These are phyloP conservation scores for Hetaerina americana DNA, from an alignment of 1,140 invertebrate genomes.

Conservation along the genomic window DNA sequence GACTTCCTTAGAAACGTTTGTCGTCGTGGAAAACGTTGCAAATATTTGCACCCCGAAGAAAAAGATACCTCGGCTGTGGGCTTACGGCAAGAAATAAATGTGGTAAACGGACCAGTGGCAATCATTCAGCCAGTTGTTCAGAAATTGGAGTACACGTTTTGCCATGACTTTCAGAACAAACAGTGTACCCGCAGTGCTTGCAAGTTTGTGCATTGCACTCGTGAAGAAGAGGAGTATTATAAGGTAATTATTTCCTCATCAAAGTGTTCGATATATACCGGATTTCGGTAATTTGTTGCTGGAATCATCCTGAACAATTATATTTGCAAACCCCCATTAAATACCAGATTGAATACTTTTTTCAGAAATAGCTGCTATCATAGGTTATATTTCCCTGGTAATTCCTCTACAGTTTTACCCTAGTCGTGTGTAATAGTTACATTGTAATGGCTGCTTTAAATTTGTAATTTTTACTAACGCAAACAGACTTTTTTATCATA, in stretches of 20 bases:
- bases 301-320: too few species aligned
- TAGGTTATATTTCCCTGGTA: too few species aligned
- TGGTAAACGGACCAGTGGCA: neutral
- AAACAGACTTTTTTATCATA: too few species aligned
- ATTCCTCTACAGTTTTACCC: too few species aligned
- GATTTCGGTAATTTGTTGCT: neutral
- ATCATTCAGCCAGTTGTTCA: conserved; percentile 4
- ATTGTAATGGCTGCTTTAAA: too few species aligned
- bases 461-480: too few species aligned
- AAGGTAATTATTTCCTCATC: conserved; percentile 24
- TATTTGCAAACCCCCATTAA: too few species aligned
- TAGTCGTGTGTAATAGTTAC: too few species aligned
- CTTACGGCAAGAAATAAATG: conserved; percentile 6
- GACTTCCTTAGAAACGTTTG: conserved; percentile 53
- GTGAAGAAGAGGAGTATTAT: conserved; percentile 64
- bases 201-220: conserved; percentile 64
- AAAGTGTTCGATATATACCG: neutral
- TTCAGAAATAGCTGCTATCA: too few species aligned
- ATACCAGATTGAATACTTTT: too few species aligned
- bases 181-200: conserved; percentile 47
- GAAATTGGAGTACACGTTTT: conserved; percentile 41
- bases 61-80: conserved; percentile 20
- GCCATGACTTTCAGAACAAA: conserved; percentile 72
- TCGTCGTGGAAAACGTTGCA: conserved; percentile 61
- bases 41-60: conserved; percentile 50